phyloP scores from a whole-genome alignment of 2,888 invertebrate genomes.

The Drosophila colorata region DNA sequence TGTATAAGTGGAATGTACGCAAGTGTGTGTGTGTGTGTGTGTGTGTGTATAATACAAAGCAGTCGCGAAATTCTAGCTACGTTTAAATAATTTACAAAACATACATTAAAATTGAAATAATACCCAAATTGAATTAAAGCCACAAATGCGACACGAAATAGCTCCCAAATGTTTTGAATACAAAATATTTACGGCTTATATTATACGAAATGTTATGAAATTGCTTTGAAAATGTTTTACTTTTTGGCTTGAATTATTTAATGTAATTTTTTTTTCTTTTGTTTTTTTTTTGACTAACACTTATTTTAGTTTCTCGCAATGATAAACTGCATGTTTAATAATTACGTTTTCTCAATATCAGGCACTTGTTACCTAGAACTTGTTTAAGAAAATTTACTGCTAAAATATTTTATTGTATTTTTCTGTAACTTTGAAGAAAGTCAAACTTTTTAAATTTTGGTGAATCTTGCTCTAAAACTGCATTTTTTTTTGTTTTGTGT shows the following conservation, averaged over 20 bases:
- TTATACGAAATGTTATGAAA: neutral
- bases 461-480: neutral
- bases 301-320: too few relatives aligned
- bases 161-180: constrained; percentile 2
- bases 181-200: too few relatives aligned
- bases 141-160: constrained; percentile 14
- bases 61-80: constrained; percentile 49
- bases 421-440: too few relatives aligned
- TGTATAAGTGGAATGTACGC: constrained; percentile 34
- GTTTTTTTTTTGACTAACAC: neutral
- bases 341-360: neutral
- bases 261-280: neutral
- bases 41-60: constrained; percentile 56
- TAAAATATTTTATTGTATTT: too few relatives aligned
- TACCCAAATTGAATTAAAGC: constrained; percentile 5
- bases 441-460: too few relatives aligned
- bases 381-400: too few relatives aligned
- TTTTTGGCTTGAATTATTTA: neutral
- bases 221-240: neutral
- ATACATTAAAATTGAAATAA: constrained; percentile 21
- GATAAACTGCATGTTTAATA: neutral
- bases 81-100: constrained; percentile 45
- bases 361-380: neutral
- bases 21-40: neutral
- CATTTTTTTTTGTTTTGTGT: too few relatives aligned